Evolutionary conservation across 1,140 invertebrate genomes (phyloP), one percentile per base, ranked within the genome.

Genomic region (Scylla paramamosain): DNA sequence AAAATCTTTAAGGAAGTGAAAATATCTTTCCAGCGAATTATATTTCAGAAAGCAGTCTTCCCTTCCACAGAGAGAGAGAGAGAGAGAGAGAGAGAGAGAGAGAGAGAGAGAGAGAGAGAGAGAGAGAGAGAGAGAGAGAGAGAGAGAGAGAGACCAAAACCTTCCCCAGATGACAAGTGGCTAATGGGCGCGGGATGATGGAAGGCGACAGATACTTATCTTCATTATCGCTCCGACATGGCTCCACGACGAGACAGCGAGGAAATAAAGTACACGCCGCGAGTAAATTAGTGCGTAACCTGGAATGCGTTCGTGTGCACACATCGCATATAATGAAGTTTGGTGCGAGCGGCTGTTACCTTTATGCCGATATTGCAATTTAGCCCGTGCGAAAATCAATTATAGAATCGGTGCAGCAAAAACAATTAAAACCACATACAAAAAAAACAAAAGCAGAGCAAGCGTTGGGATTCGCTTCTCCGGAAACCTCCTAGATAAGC

Each of bases 21-120:
- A 39, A 39, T 39, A 39, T 39, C 39, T 39, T 39, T 6, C 6
- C 1, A 39, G 6, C 39, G 39, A 39, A 39, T 39, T 39, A 2
- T 1, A 39, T 39, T 39, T 39, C 39, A 39, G 6, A 39, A 39
- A 1, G 39, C 39, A 39, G 6, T 39, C 39, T 2, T 39, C 6
- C 39, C 6, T 39, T 6, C 39, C 39, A 20, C 2, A 14, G 52
- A 59, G 52, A 59, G 52, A 59, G 52, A 59, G 52, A 59, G 52
- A 59, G 52, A 59, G 52, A 59, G 52, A 59, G 52, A 59, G 52
- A 59, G 52, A 59, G 52, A 59, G 52, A 59, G 67, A 77, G 67
- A 77, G 67, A 77, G 67, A 77, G 67, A 77, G 67, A 77, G 67
- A 77, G 67, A 77, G 67, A 77, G 67, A 77, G 67, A 77, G 59